phyloP scores from a whole-genome alignment of 2,113 vertebrate species.

The Hystrix cristata region DNA sequence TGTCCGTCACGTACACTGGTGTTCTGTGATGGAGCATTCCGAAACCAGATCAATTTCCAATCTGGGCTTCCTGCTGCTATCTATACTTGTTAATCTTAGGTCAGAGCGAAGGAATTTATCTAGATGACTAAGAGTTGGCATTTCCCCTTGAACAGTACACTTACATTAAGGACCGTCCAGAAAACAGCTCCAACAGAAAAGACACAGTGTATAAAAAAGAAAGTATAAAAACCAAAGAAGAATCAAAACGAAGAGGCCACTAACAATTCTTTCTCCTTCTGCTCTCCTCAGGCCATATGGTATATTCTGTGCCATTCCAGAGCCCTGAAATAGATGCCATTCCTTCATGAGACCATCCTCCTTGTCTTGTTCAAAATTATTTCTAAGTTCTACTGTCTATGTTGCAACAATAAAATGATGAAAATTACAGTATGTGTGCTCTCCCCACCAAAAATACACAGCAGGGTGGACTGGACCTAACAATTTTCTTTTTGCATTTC shows the following conservation, averaged over 20 bases:
- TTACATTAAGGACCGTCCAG: constrained; percentile 66
- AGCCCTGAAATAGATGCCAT: constrained; percentile 27
- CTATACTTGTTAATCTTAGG: constrained; percentile 68
- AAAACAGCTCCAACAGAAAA: constrained; percentile 63
- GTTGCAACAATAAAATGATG: neutral
- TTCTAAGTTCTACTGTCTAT: constrained; percentile 41
- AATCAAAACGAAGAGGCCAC: constrained; percentile 51
- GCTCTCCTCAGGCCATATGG: neutral
- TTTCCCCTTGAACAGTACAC: constrained; percentile 70
- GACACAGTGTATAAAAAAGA: constrained; percentile 21
- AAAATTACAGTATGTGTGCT: neutral
- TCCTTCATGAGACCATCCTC: neutral
- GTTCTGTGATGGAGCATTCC: neutral
- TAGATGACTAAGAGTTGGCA: constrained; percentile 73
- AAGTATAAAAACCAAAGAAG: constrained; percentile 10
- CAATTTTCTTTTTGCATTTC: constrained; percentile 20
- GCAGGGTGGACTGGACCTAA: neutral
- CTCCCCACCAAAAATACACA: constrained; percentile 25
- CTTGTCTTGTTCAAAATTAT: neutral
- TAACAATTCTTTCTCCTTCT: neutral
- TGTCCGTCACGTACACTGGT: constrained; percentile 16
- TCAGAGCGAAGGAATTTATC: constrained; percentile 55
- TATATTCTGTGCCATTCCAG: neutral
- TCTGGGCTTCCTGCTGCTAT: constrained; percentile 65
- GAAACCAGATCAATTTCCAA: constrained; percentile 60